Base-by-base conservation (phyloP, 2,797 vertebrate species). In the Siniperca undulata region DNA sequence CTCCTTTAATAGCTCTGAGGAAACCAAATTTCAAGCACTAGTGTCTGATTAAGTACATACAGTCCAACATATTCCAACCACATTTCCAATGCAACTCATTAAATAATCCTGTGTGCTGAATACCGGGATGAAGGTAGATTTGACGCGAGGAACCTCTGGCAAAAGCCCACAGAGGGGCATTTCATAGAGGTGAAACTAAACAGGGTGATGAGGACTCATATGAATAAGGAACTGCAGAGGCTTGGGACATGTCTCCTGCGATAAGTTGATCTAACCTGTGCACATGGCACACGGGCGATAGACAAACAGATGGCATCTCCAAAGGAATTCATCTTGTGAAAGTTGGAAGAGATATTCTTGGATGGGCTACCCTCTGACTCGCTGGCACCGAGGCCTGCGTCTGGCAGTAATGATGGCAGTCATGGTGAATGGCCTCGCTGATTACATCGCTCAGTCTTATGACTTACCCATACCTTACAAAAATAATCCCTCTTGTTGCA, bases 281-380 rank as follows among this genome's bases (percentile, higher is more conserved):
- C 81, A 44, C 81, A 74, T 74, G 80, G 86, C 84, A 81, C 78
- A 60, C n/a, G 13, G 81, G 86, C 68, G 85, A 89, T 87, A 92
- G 91, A 94, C 93, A 86, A 88, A 89, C 92, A 94, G 93, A 95
- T 95, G 93, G 94, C 81, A 75, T 88, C 93, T 87, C 93, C 73
- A 30, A 83, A 88, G 91, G 92, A 81, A 82, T 86, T 91, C 89
- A 88, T 93, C 90, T 92, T 64, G 85, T 58, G 80, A 85, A 90
- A 86, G 89, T 87, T 91, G 93, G 93, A 92, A 73, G 80, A 83
- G 91, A 74, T 88, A 86, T 93, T 91, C 93, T 91, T 90, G 91
- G 91, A 92, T 55, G 73, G 91, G 84, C 86, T 86, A 80, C 89
- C 89, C 91, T 91, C 83, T 88, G 91, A 89, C 87, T 86, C 22